Conservation (phyloP, 2,113 vertebrate genomes). For the Aplodontia rufa region DNA sequence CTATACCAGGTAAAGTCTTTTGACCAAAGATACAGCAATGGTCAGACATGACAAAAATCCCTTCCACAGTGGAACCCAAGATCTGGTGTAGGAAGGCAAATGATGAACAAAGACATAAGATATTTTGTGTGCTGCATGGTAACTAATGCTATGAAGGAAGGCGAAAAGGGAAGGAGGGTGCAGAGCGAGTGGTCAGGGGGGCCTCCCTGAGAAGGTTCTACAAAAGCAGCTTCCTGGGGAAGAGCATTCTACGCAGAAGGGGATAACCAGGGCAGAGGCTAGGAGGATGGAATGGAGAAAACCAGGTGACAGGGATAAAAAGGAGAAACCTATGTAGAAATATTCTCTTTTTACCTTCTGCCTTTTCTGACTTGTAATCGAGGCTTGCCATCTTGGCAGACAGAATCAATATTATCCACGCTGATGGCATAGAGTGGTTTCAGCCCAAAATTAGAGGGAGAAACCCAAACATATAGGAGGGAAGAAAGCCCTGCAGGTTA, state of each 20-base stretch:
- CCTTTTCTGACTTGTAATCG: background rate
- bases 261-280: background rate
- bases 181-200: background rate
- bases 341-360: background rate
- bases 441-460: background rate
- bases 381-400: background rate
- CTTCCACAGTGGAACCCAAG: background rate
- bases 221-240: background rate
- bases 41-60: background rate
- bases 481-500: rapidly evolving
- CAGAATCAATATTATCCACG: background rate
- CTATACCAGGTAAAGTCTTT: background rate
- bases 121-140: background rate
- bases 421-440: too few species aligned
- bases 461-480: background rate
- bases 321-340: background rate
- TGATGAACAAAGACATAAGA: background rate
- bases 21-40: background rate
- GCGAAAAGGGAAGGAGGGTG: too few species aligned
- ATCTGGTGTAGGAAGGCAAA: background rate
- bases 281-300: background rate
- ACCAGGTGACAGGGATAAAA: background rate
- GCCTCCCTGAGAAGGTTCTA: background rate
- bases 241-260: background rate
- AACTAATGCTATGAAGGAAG: background rate